phyloP scores from a whole-genome alignment of 2,113 vertebrate genomes.

The Callithrix jacchus region DNA sequence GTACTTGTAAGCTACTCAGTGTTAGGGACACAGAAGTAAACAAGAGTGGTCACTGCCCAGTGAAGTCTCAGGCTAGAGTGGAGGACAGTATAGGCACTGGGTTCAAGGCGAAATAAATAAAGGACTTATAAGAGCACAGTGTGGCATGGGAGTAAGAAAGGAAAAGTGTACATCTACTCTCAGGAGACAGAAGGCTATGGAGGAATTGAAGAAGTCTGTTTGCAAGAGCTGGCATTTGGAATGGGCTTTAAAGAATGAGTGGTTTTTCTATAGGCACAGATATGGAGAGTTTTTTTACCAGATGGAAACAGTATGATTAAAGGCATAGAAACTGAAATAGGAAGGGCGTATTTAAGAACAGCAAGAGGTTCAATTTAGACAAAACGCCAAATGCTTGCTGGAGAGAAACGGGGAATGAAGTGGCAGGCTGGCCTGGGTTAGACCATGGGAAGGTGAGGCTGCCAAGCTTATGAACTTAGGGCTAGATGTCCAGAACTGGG shows the following conservation, averaged over 20 bases:
- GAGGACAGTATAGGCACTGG: not conserved
- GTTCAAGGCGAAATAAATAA: not conserved
- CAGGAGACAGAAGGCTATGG: not conserved
- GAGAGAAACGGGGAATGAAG: no score
- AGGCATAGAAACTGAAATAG: not conserved
- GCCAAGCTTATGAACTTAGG: not conserved
- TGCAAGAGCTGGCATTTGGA: not conserved
- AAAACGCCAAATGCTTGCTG: not conserved
- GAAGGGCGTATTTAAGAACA: not conserved
- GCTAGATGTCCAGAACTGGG: rapidly evolving
- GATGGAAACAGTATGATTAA: not conserved
- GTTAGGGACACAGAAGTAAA: not conserved
- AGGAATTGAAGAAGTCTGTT: not conserved
- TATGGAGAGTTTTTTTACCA: not conserved
- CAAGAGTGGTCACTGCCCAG: not conserved
- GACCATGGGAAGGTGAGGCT: rapidly evolving
- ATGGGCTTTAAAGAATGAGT: not conserved
- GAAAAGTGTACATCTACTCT: not conserved
- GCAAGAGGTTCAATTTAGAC: not conserved
- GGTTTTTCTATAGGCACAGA: not conserved
- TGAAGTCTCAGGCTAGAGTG: no score
- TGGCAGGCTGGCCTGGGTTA: not conserved
- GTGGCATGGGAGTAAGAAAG: not conserved
- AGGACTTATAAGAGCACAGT: not conserved
- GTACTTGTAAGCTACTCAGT: not conserved